Evolutionary conservation across 2,888 invertebrate genomes (phyloP).

Genomic region (Lottia scabra): DNA sequence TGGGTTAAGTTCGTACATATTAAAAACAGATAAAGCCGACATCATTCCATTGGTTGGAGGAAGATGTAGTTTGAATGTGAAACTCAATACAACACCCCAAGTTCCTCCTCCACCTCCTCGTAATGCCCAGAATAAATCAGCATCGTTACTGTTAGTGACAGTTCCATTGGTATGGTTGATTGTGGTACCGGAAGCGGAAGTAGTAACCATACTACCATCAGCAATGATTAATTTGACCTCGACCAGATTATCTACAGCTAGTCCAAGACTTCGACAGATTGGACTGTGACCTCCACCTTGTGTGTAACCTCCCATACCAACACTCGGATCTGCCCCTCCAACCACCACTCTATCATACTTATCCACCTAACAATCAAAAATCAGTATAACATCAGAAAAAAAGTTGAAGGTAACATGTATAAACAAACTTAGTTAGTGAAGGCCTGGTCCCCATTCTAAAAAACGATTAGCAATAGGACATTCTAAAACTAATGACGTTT

Average conservation of each 20-base stretch:
- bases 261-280: slow-evolving; percentile 33
- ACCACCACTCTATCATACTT: slow-evolving; percentile 38
- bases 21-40: background rate
- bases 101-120: slow-evolving; percentile 40
- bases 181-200: slow-evolving; percentile 16
- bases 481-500: too few species aligned
- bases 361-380: slow-evolving; percentile 30
- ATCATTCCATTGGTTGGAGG: slow-evolving; percentile 12
- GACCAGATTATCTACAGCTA: slow-evolving; percentile 38
- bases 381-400: too few species aligned
- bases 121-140: slow-evolving; percentile 41
- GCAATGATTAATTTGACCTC: slow-evolving; percentile 32
- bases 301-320: slow-evolving; percentile 51
- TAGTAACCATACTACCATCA: slow-evolving; percentile 10
- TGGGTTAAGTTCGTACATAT: background rate
- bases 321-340: slow-evolving; percentile 50
- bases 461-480: too few species aligned
- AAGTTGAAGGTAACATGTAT: too few species aligned
- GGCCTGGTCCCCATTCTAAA: too few species aligned
- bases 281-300: slow-evolving; percentile 55
- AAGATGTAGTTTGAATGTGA: slow-evolving; percentile 33
- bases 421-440: too few species aligned
- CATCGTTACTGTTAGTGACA: slow-evolving; percentile 11
- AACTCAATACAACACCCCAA: slow-evolving; percentile 32
- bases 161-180: slow-evolving; percentile 14